These are phyloP conservation scores for Sinocyclocheilus grahami DNA, from an alignment of 2,113 vertebrate species.

Conservation along the genomic window DNA sequence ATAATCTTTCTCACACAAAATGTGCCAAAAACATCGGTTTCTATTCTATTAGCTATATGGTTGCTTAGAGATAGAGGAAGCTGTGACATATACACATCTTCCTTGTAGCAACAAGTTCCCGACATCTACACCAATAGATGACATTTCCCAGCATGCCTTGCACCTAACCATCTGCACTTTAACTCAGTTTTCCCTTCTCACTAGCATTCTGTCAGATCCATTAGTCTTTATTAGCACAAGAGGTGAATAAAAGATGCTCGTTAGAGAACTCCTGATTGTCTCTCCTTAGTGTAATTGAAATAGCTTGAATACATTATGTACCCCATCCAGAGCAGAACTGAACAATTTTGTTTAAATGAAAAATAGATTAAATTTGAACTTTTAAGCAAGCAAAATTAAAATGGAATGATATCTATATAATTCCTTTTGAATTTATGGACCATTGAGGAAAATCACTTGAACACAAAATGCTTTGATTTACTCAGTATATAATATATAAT, in stretches of 20 bases:
- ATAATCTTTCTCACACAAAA: neutral
- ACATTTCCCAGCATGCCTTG: neutral
- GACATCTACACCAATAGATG: neutral
- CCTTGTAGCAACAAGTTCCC: neutral
- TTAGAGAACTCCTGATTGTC: neutral
- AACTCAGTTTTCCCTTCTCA: neutral
- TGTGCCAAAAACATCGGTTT: neutral
- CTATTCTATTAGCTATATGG: neutral
- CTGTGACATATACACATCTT: neutral
- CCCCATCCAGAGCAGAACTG: neutral
- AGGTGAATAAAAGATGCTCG: neutral
- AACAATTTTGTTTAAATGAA: neutral
- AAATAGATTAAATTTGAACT: no score
- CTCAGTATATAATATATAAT: no score
- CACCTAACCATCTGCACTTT: neutral
- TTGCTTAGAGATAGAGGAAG: neutral
- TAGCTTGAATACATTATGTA: neutral
- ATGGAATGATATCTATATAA: no score
- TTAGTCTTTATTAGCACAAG: neutral
- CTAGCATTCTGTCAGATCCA: neutral
- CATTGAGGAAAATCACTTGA: no score
- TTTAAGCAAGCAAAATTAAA: no score
- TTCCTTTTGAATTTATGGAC: no score
- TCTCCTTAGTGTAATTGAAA: constrained; percentile 3
- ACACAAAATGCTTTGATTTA: no score